Conservation (phyloP, 2,113 vertebrate species). For the Cepphus grylle region DNA sequence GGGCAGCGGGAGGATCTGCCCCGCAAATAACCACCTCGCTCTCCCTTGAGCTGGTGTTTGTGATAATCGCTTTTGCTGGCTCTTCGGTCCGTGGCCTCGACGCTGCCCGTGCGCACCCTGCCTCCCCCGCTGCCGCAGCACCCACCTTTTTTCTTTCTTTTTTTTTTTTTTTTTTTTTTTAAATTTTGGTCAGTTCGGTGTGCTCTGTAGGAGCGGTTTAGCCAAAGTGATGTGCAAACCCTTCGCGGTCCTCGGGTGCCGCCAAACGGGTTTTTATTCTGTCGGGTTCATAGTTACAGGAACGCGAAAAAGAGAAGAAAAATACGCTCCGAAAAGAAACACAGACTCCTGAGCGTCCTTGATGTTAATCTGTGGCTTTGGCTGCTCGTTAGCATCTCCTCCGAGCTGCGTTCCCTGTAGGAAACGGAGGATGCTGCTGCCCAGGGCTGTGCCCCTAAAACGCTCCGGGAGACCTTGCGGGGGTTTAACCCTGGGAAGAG, state of each 20-base stretch:
- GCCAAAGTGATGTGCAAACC: too few relatives aligned
- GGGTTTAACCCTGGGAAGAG: not conserved
- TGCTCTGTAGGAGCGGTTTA: not conserved
- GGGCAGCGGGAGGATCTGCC: not conserved
- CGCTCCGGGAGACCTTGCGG: not conserved
- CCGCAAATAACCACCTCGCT: not conserved
- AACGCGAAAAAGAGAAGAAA: not conserved
- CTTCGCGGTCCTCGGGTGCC: too few relatives aligned
- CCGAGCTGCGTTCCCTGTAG: not conserved
- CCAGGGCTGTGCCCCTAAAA: not conserved
- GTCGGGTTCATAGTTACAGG: too few relatives aligned
- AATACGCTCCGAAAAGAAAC: not conserved
- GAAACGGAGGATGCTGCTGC: not conserved
- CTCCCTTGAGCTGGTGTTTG: not conserved
- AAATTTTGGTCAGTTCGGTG: accelerated
- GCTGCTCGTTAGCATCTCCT: not conserved
- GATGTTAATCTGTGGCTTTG: not conserved
- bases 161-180: too few relatives aligned
- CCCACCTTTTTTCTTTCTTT: not conserved
- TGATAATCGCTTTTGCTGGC: not conserved
- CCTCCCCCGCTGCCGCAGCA: not conserved
- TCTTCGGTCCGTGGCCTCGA: not conserved
- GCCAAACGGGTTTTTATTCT: not conserved
- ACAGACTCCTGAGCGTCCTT: not conserved
- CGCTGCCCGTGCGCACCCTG: accelerated